Base-by-base conservation (phyloP, 53 echinoderm and acorn worm species). In the Holothuria leucospilota region DNA sequence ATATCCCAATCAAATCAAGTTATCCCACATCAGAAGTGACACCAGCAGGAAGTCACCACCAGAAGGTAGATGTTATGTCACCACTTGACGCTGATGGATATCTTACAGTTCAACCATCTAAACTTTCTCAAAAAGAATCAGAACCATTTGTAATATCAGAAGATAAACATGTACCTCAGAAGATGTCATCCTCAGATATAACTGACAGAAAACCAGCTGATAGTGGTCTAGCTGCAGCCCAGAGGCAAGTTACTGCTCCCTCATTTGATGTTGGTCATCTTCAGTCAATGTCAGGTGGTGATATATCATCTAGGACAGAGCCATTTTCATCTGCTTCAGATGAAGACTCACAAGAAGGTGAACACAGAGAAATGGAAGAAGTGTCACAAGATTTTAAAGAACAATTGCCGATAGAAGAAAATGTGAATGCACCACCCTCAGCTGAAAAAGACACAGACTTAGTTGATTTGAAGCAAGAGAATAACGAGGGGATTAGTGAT, bases 281-380 rank as follows among this genome's bases (percentile, higher is more conserved):
- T 16, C 56, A 56, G 18, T 66, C 40, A 60, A 38, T 59, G 13
- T 34, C 25, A 46, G 75, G 75, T 15, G 75, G 75, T 49, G 75
- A 75, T 49, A 9, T 75, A 20, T 90, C 94, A 0, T 89, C 89
- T 62, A 85, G 90, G 51, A 94, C 94, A 8, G 94, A 94, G 41
- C 94, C 90, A 42, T 94, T 94, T 63, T 90, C 94, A 23, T 94
- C 94, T 0, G 75, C 49, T 23, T 52, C 53, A 46, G 75, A 23
- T 49, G 75, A 75, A 39, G 75, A 75, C 52, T 75, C 51, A 8
- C 24, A 52, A 49, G 90, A 90, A 68, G 90, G 80, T 13, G 85
- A 85, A 4, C 59, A 82, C 14, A 78, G 77, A 11, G 24, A 75
- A 3, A 13, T 2, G 8, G 86, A 85, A 24, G 87, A 65, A 58